Base-by-base conservation (phyloP, 2,113 vertebrate genomes). In the Zosterops lateralis region DNA sequence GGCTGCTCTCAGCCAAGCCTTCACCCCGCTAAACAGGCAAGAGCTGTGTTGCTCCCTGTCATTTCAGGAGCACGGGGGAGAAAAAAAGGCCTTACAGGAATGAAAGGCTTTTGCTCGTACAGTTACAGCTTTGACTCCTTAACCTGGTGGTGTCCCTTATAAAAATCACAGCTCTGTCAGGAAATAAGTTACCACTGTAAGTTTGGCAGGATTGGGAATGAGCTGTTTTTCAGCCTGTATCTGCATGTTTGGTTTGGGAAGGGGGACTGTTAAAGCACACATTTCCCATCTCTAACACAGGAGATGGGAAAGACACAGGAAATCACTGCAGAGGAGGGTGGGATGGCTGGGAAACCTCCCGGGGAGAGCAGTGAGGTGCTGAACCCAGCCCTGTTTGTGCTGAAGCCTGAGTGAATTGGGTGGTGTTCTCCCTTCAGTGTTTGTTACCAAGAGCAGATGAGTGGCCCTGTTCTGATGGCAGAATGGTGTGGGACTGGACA, bases 321-420 rank as follows among this genome's bases (percentile, higher is more conserved):
- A 29, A n/a, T 40, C 32, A 8, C 5, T 67, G 50, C 34, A 26
- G 71, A 47, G 71, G n/a, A 86, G 79, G 60, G n/a, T 9, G 48
- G 70, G 18, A 34, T 38, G 79, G 51, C 53, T 60, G 51, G 76
- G 82, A 53, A 71, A 28, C 16, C 44, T 80, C 0, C 0, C 44
- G 53, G 7, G 1, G 10, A 56, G 77, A n/a, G 44, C 38, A 19
- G 34, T 21, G 48, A 40, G 62, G n/a, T 79, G 79, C 61, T 65
- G 87, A 87, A 44, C 54, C 28, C 45, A 15, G 42, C 17, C 31
- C 29, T 28, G 18, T 56, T 74, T 1, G 0, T 36, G 42, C 60
- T 1, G 0, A n/a, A 0, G 0, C 50, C 31, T 13, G 18, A 31
- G 50, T 22, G 44, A 73, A 50, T 66, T 1, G 0, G 0, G 0